phyloP scores from a whole-genome alignment of 2,113 vertebrate species.

The Coregonus clupeaformis region DNA sequence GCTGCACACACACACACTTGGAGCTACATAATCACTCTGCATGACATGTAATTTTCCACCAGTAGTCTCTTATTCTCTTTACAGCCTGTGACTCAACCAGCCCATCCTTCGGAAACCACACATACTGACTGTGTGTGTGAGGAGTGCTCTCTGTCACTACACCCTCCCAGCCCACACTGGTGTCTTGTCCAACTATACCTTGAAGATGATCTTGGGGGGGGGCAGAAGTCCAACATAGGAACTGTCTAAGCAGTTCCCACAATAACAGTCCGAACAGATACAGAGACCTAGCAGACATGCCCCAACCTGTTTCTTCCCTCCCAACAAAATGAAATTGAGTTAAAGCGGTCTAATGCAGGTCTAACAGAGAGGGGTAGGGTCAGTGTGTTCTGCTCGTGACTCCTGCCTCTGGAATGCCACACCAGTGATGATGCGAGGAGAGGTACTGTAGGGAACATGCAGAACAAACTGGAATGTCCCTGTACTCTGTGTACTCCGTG shows the following conservation, averaged over 20 bases:
- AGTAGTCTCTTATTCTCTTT: background rate
- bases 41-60: background rate
- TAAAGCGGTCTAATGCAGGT: background rate
- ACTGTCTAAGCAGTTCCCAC: no score
- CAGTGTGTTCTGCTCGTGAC: background rate
- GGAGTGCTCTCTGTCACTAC: background rate
- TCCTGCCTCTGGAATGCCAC: conserved; percentile 12
- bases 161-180: background rate
- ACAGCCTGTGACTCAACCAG: background rate
- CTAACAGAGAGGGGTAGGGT: background rate
- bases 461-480: conserved; percentile 5
- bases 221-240: no score
- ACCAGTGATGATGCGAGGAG: conserved; percentile 6
- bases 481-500: background rate
- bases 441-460: background rate
- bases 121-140: background rate
- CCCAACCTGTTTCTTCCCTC: background rate
- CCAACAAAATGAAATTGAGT: background rate
- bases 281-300: no score
- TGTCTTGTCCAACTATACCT: background rate
- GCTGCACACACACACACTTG: no score
- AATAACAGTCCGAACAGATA: no score
- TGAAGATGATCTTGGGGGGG: background rate
- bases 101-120: background rate
- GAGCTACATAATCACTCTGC: no score